phyloP scores from a whole-genome alignment of 2,888 invertebrate genomes.

The Drosophila quinaria region DNA sequence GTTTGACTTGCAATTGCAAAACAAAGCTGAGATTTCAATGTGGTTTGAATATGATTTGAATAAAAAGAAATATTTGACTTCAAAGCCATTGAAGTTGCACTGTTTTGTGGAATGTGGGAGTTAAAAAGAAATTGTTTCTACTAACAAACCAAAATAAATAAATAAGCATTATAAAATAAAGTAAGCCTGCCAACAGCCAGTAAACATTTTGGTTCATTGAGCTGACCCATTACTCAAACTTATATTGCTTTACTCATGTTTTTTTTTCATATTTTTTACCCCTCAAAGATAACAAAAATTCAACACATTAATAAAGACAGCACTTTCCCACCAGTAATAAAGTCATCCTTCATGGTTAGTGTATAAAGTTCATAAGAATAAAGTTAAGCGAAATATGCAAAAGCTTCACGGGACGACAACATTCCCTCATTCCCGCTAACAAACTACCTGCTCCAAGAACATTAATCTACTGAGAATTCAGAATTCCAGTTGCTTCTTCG shows the following conservation, averaged over 20 bases:
- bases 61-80: constrained; percentile 52
- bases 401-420: constrained; percentile 10
- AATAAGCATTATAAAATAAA: neutral
- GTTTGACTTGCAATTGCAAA: constrained; percentile 54
- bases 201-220: neutral
- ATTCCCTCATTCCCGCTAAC: constrained; percentile 37
- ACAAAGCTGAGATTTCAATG: constrained; percentile 69
- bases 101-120: constrained; percentile 34
- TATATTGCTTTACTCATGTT: too few relatives aligned
- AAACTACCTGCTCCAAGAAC: constrained; percentile 33
- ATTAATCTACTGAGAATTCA: constrained; percentile 38
- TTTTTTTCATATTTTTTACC: neutral
- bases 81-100: constrained; percentile 24
- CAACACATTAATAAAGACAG: constrained; percentile 14
- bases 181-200: neutral
- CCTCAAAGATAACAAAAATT: neutral
- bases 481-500: constrained; percentile 17
- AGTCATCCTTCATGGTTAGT: constrained; percentile 20
- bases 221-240: neutral
- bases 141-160: too few relatives aligned
- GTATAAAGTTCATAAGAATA: neutral
- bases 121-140: neutral
- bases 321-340: constrained; percentile 22
- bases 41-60: constrained; percentile 64
- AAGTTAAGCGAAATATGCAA: constrained; percentile 40